These are phyloP conservation scores for Cheilosia impressa DNA, from an alignment of 2,888 invertebrate genomes.

Conservation along the genomic window DNA sequence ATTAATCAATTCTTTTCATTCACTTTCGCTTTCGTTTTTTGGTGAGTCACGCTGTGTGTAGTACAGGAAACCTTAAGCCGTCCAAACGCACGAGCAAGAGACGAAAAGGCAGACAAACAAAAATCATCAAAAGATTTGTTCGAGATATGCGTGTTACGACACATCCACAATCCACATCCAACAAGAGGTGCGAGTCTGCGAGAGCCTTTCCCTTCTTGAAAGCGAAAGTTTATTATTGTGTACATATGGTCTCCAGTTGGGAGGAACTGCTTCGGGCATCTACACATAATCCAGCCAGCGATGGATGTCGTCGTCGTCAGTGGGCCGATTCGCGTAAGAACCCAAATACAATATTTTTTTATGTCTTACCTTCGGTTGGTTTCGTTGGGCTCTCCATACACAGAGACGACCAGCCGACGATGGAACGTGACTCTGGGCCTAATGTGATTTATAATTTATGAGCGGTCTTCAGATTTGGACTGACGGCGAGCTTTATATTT, in stretches of 20 bases:
- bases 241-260: not conserved
- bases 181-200: constrained; percentile 2
- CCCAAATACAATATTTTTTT: not conserved
- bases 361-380: constrained; percentile 31
- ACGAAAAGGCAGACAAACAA: constrained; percentile 4
- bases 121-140: constrained; percentile 23
- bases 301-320: not conserved
- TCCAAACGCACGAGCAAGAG: not conserved
- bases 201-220: constrained; percentile 44
- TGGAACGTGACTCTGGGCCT: constrained; percentile 35
- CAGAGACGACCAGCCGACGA: constrained; percentile 1
- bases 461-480: constrained; percentile 1
- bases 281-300: not conserved
- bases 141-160: constrained; percentile 24
- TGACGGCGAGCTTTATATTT: not conserved
- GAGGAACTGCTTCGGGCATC: constrained; percentile 12
- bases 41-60: not conserved
- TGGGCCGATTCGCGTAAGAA: constrained; percentile 18
- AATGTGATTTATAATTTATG: constrained; percentile 40
- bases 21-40: constrained; percentile 38
- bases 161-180: constrained; percentile 9
- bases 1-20: constrained; percentile 35
- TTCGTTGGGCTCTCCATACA: constrained; percentile 1
- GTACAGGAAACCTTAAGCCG: not conserved
- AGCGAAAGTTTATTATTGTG: constrained; percentile 45